Conservation (phyloP, 2,797 vertebrate species). For the Hemitrygon akajei region DNA sequence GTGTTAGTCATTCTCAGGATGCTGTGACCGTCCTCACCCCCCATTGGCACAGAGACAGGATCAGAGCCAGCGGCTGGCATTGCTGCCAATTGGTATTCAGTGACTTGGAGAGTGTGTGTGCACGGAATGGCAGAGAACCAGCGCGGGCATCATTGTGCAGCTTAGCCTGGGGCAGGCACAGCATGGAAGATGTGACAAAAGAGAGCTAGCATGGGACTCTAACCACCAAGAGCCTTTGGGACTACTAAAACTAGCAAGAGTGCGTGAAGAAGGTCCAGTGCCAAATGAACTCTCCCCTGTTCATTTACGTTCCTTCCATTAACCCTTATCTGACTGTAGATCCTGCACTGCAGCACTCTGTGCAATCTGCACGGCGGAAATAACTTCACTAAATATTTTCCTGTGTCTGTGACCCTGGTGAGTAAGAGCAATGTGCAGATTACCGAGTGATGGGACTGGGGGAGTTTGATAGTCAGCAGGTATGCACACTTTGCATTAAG, state of each 20-base stretch:
- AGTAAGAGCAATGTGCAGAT: neutral
- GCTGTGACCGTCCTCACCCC: neutral
- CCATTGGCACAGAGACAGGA: neutral
- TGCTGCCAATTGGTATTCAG: neutral
- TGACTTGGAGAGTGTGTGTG: neutral
- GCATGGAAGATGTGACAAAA: neutral
- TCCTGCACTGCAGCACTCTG: neutral
- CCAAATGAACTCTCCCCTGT: neutral
- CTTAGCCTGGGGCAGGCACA: neutral
- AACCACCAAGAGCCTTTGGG: neutral
- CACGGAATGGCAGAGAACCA: neutral
- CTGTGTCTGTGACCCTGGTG: neutral
- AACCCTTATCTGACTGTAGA: neutral
- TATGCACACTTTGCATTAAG: neutral
- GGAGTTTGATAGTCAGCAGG: neutral
- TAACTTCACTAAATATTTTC: neutral
- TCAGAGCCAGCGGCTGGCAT: neutral
- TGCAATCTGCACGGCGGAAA: neutral
- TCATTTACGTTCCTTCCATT: neutral
- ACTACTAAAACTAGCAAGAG: neutral
- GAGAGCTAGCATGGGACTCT: neutral
- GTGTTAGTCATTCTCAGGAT: neutral
- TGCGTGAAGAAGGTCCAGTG: neutral
- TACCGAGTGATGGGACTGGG: neutral
- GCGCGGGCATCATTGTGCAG: neutral